Percentiles rank a stretch among this genome's conserved stretches.
These are phyloP conservation scores for Alloplasta piceator DNA, from an alignment of 2,888 invertebrate species.

Conservation along the genomic window DNA sequence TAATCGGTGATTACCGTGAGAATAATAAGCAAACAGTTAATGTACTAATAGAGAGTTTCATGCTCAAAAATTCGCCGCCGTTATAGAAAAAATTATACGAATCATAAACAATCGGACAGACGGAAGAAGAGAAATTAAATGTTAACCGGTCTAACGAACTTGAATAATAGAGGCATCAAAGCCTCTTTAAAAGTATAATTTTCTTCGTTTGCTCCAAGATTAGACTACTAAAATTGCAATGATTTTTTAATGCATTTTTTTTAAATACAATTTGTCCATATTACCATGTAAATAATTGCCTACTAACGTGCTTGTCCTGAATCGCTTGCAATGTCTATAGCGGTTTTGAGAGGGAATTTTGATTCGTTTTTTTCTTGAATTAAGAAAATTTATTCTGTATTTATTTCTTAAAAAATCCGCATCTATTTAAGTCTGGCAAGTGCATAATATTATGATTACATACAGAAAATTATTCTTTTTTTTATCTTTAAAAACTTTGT, in stretches of 20 bases:
- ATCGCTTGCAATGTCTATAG: conserved; percentile 50
- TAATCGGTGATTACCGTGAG: conserved; percentile 47
- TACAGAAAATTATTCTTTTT: conserved; percentile 46
- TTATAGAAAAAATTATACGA: conserved; percentile 15
- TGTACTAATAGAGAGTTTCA: conserved; percentile 60
- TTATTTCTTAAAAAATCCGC: conserved; percentile 49
- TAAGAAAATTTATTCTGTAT: conserved; percentile 20
- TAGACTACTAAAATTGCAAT: conserved; percentile 9
- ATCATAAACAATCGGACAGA: conserved; percentile 40
- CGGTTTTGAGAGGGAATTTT: conserved; percentile 31
- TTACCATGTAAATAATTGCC: conserved; percentile 61
- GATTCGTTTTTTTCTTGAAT: conserved; percentile 20
- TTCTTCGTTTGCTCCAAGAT: conserved; percentile 43
- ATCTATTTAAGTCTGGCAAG: conserved; percentile 61
- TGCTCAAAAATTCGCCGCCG: conserved; percentile 22
- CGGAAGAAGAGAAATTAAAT: conserved; percentile 23
- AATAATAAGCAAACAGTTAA: conserved; percentile 44
- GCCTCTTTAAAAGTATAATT: conserved; percentile 38
- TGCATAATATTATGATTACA: conserved; percentile 58
- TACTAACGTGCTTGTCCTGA: conserved; percentile 42
- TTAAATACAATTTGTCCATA: conserved; percentile 19
- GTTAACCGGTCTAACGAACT: conserved; percentile 31
- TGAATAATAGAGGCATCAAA: conserved; percentile 6
- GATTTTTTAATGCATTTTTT: background rate
- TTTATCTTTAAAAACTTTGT: conserved; percentile 47